phyloP scores from a whole-genome alignment of 2,113 vertebrate species.

The Okapia johnstoni region DNA sequence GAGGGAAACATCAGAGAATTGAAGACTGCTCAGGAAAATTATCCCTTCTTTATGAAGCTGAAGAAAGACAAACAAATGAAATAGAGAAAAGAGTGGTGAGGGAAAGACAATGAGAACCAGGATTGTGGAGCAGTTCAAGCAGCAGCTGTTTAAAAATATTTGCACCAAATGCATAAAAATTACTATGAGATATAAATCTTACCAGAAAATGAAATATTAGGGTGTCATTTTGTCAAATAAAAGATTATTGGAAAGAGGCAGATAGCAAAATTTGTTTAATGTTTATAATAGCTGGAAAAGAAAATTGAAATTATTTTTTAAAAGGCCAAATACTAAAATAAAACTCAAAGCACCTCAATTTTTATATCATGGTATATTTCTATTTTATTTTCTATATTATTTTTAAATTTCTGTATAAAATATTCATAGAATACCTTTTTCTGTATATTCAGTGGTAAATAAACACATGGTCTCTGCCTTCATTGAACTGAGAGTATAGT shows the following conservation, averaged over 20 bases:
- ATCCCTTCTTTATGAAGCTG: neutral
- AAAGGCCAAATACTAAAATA: neutral
- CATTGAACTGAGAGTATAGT: neutral
- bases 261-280: neutral
- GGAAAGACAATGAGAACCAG: neutral
- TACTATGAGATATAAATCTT: neutral
- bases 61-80: neutral
- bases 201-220: neutral
- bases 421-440: neutral
- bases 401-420: neutral
- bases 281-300: neutral
- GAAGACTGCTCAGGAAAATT: neutral
- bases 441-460: neutral
- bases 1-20: neutral
- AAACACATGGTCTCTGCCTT: neutral
- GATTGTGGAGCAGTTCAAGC: neutral
- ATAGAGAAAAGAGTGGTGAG: neutral
- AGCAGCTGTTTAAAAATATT: neutral
- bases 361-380: neutral
- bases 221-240: neutral
- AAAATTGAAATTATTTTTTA: neutral
- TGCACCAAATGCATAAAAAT: neutral
- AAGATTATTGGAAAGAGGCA: neutral
- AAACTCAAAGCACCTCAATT: neutral
- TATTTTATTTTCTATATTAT: neutral